phyloP scores from a whole-genome alignment of 2,797 vertebrate genomes.

The Siniperca obscura region DNA sequence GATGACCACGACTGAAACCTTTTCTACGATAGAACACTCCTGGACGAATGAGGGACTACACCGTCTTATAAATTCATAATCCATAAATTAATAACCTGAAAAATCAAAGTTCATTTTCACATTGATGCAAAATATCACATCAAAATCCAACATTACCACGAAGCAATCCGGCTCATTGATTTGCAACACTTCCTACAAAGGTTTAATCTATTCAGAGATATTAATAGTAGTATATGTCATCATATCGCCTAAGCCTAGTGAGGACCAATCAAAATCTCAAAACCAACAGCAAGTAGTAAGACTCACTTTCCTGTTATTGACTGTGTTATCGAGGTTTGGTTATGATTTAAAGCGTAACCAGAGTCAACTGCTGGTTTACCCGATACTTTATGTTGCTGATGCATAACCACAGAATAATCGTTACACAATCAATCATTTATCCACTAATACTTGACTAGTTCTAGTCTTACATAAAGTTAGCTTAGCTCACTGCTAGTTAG shows the following conservation, averaged over 20 bases:
- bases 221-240: neutral
- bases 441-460: neutral
- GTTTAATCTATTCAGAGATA: constrained; percentile 9
- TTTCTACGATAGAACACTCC: too few species aligned
- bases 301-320: neutral
- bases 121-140: neutral
- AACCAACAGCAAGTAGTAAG: neutral
- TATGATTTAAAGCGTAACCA: neutral
- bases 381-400: neutral
- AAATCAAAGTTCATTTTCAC: neutral
- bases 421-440: too few species aligned
- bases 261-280: neutral
- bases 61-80: too few species aligned
- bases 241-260: neutral
- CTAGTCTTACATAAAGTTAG: neutral
- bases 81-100: neutral
- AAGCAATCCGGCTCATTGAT: constrained; percentile 2
- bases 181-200: constrained; percentile 14
- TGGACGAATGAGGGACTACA: too few species aligned
- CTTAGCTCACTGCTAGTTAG: neutral
- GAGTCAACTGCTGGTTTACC: neutral
- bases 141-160: neutral
- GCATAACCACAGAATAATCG: neutral
- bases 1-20: too few species aligned
- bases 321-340: neutral